These are phyloP conservation scores for Oikopleura vanhoeffeni DNA, from an alignment of 23 tunicate species.

Conservation along the genomic window DNA sequence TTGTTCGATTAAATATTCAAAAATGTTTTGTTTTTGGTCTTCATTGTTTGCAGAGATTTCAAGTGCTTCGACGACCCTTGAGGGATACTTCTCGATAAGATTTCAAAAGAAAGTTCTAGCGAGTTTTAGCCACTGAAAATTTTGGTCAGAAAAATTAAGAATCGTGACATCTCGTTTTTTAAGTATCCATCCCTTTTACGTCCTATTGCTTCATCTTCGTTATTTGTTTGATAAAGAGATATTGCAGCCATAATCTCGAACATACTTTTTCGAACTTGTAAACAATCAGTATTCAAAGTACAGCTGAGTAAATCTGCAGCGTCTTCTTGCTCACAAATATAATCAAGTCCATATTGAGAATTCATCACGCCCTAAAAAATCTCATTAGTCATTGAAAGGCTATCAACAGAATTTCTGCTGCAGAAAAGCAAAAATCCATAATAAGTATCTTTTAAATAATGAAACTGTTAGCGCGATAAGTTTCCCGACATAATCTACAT, in stretches of 20 bases:
- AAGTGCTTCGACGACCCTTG: neutral
- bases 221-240: slow-evolving; percentile 56
- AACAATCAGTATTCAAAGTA: neutral
- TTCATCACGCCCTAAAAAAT: slow-evolving; percentile 88
- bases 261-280: slow-evolving; percentile 61
- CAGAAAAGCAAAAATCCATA: too few species aligned
- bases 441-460: too few species aligned
- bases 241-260: slow-evolving; percentile 89
- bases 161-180: too few species aligned
- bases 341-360: slow-evolving; percentile 58
- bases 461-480: too few species aligned
- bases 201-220: slow-evolving; percentile 38
- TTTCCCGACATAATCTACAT: too few species aligned
- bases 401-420: too few species aligned
- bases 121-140: too few species aligned
- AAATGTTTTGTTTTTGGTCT: neutral
- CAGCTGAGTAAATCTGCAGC: neutral
- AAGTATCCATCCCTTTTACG: too few species aligned
- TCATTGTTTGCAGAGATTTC: neutral
- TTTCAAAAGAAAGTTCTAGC: too few species aligned
- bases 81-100: too few species aligned
- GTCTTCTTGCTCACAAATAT: slow-evolving; percentile 46
- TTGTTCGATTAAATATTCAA: neutral
- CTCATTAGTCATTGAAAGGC: too few species aligned
- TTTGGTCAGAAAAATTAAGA: too few species aligned